phyloP scores from a whole-genome alignment of 53 echinoderm and acorn worm genomes.

The Echinarachnius parma region DNA sequence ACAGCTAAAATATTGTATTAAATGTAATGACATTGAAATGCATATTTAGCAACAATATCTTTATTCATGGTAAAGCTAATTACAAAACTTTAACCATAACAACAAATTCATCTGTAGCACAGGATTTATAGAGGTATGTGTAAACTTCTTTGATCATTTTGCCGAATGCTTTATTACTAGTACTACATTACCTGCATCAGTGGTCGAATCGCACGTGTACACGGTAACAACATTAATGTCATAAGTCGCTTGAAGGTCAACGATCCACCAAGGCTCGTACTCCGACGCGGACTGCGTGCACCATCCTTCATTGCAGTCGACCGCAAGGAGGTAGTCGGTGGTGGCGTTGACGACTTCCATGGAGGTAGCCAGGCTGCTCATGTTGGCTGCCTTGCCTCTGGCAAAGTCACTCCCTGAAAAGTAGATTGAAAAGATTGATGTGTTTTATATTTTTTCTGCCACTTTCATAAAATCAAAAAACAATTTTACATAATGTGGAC shows the following conservation, averaged over 20 bases:
- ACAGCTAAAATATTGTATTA: no score
- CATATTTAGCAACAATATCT: no score
- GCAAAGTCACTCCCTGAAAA: constrained; percentile 54
- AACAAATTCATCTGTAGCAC: no score
- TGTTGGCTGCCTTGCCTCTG: constrained; percentile 45
- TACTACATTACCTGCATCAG: constrained; percentile 49
- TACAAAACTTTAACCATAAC: no score
- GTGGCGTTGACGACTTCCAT: constrained; percentile 13
- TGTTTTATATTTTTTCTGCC: neutral
- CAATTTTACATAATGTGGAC: no score
- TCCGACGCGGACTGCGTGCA: constrained; percentile 52
- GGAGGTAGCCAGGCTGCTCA: constrained; percentile 43
- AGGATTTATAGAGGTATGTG: no score
- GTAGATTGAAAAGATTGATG: neutral
- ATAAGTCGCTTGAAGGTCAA: constrained; percentile 55
- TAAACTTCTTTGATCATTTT: no score
- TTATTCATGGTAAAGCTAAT: no score
- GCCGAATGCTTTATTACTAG: no score
- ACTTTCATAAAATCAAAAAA: neutral
- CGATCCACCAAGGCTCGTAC: constrained; percentile 64
- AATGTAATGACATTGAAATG: no score
- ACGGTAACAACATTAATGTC: constrained; percentile 64
- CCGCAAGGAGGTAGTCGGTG: constrained; percentile 42
- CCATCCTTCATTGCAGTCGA: constrained; percentile 37
- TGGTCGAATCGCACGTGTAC: constrained; percentile 40